These are phyloP conservation scores for Pelodytes ibericus DNA, from an alignment of 2,797 vertebrate species.

Conservation along the genomic window DNA sequence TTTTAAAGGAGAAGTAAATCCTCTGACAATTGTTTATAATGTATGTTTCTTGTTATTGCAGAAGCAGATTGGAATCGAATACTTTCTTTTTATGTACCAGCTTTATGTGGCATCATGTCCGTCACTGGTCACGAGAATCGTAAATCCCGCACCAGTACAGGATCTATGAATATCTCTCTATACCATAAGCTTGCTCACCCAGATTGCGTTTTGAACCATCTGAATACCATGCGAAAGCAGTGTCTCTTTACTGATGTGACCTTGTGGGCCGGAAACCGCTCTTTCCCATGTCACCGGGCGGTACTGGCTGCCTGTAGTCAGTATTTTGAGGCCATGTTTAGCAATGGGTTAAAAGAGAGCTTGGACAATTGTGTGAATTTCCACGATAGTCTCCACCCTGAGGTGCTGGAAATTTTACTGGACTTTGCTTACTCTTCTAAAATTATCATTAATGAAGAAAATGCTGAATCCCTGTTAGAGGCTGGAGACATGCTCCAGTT, in stretches of 20 bases:
- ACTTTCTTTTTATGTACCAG: constrained; percentile 23
- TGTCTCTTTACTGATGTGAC: constrained; percentile 93
- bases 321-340: constrained; percentile 97
- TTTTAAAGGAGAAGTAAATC: too few species aligned
- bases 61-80: too few species aligned
- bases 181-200: constrained; percentile 94
- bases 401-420: constrained; percentile 90
- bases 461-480: constrained; percentile 90
- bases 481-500: constrained; percentile 95
- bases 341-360: constrained; percentile 89
- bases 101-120: constrained; percentile 80
- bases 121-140: constrained; percentile 93
- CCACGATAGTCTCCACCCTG: constrained; percentile 89
- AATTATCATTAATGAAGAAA: constrained; percentile 91
- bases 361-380: constrained; percentile 88
- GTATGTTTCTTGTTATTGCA: not conserved
- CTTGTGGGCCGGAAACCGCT: constrained; percentile 87
- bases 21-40: too few species aligned
- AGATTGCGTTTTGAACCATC: constrained; percentile 88
- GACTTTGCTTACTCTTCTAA: constrained; percentile 94
- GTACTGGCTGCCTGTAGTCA: constrained; percentile 92
- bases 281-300: constrained; percentile 89
- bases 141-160: constrained; percentile 89
- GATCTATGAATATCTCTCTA: constrained; percentile 90
- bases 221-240: constrained; percentile 89